phyloP scores from a whole-genome alignment of 2,797 vertebrate species.

The Cheirogaleus major region DNA sequence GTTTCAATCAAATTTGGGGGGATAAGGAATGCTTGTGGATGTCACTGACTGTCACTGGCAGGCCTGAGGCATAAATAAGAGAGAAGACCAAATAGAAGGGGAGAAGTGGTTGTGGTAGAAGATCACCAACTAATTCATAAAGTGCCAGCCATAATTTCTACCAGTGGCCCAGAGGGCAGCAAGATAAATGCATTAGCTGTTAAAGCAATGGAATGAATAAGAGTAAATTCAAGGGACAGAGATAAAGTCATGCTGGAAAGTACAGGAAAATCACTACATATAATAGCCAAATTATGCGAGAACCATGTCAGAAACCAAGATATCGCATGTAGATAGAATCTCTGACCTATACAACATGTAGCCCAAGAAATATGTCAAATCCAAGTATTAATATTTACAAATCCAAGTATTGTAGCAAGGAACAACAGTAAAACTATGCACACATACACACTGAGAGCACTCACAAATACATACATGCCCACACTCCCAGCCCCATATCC shows the following conservation, averaged over 20 bases:
- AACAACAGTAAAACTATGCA: neutral
- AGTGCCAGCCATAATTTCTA: neutral
- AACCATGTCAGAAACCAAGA: neutral
- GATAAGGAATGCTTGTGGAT: neutral
- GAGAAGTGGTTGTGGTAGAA: constrained; percentile 35
- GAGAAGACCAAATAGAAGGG: constrained; percentile 14
- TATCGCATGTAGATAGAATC: neutral
- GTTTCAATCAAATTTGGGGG: constrained; percentile 25
- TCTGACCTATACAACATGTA: constrained; percentile 17
- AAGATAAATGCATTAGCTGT: constrained; percentile 23
- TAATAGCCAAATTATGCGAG: neutral
- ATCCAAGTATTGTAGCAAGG: neutral
- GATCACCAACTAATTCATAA: constrained; percentile 37
- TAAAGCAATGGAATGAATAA: neutral
- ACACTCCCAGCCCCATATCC: neutral
- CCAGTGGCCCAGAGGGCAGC: neutral
- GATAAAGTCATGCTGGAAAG: neutral
- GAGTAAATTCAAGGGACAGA: constrained; percentile 11
- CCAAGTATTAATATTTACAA: neutral
- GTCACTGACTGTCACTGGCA: neutral
- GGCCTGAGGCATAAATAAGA: constrained; percentile 29
- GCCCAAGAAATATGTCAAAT: constrained; percentile 5
- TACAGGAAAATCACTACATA: neutral
- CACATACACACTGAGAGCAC: neutral
- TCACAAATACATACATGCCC: neutral